Conservation (phyloP, 1,140 invertebrate genomes). For the Mya arenaria region DNA sequence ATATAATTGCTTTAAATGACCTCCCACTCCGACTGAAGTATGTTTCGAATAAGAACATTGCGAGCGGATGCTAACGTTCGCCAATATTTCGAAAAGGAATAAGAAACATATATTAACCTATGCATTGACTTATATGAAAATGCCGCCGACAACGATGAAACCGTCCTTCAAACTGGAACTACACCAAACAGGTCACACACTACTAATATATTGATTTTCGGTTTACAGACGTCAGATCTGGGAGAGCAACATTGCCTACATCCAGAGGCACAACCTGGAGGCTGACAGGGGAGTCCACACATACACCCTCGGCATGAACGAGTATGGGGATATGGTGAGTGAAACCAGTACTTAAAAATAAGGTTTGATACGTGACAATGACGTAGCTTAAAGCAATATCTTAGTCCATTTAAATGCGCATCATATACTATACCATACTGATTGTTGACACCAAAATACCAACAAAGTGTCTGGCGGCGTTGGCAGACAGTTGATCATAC, state of each 20-base stretch:
- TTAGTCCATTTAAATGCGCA: neutral
- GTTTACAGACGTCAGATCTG: conserved; percentile 67
- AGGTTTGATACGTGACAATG: no score
- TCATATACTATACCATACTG: no score
- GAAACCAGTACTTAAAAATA: no score
- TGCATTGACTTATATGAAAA: neutral
- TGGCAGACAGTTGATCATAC: no score
- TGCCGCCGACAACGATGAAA: neutral
- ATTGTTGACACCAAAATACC: no score
- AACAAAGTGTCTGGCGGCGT: no score
- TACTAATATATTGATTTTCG: neutral
- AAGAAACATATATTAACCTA: neutral
- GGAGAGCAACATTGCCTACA: conserved; percentile 76
- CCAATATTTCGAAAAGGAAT: neutral
- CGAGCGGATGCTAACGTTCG: neutral
- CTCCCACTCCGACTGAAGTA: neutral
- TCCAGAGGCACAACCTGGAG: conserved; percentile 90
- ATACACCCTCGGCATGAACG: conserved; percentile 78
- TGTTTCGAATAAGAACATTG: neutral
- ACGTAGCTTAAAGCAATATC: no score
- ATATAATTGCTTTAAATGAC: neutral
- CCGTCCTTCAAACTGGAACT: neutral
- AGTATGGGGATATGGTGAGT: conserved; percentile 77
- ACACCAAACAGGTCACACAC: neutral
- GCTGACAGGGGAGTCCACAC: conserved; percentile 83